A percentile compares a stretch with the other conserved stretches of the same genome.
phyloP scores from a whole-genome alignment of 2,797 vertebrate genomes.

The Taenioides sp. region DNA sequence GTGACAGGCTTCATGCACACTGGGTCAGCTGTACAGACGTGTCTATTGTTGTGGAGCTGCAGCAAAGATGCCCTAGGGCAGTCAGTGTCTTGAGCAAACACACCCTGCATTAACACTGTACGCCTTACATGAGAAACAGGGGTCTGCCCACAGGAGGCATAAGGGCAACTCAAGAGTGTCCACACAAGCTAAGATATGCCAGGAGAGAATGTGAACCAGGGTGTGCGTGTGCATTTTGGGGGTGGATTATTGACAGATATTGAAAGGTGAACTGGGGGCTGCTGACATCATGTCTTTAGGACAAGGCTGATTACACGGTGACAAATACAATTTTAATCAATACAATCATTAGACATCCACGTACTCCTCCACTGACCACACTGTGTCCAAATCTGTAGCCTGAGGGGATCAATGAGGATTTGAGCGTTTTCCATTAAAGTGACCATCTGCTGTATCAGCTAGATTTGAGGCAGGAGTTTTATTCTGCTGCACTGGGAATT shows the following conservation, averaged over 20 bases:
- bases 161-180: neutral
- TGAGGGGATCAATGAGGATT: conserved; percentile 23
- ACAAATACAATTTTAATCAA: conserved; percentile 70
- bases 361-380: conserved; percentile 50
- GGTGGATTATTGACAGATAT: conserved; percentile 22
- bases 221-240: conserved; percentile 7
- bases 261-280: conserved; percentile 29
- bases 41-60: conserved; percentile 59
- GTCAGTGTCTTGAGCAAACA: conserved; percentile 36
- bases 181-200: neutral
- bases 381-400: conserved; percentile 1
- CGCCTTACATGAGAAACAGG: neutral
- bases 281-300: conserved; percentile 47
- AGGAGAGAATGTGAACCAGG: conserved; percentile 17
- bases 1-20: conserved; percentile 6
- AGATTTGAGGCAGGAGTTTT: conserved; percentile 44
- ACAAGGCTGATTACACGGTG: conserved; percentile 60
- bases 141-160: neutral
- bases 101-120: conserved; percentile 18
- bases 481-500: conserved; percentile 33
- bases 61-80: conserved; percentile 52
- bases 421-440: conserved; percentile 26
- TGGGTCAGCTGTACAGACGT: conserved; percentile 37
- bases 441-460: conserved; percentile 30
- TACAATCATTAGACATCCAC: conserved; percentile 72